These are phyloP conservation scores for Lycodopsis pacificus DNA, from an alignment of 2,797 vertebrate genomes.

Conservation along the genomic window DNA sequence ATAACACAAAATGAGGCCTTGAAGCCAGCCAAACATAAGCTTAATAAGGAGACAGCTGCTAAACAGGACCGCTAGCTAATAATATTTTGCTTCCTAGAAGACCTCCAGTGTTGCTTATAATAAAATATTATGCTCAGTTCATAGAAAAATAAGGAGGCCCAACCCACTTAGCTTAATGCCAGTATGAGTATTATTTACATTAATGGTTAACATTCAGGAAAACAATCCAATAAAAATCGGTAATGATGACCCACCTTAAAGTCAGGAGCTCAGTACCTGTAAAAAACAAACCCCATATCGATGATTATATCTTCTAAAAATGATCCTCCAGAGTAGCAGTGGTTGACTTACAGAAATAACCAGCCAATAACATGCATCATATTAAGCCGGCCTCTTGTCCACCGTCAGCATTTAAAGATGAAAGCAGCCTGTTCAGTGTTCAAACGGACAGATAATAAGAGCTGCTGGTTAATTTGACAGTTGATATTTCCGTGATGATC, in stretches of 20 bases:
- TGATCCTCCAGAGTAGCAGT: constrained; percentile 18
- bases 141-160: constrained; percentile 26
- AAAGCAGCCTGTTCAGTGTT: background rate
- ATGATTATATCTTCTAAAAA: constrained; percentile 34
- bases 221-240: background rate
- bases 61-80: background rate
- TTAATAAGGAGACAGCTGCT: background rate
- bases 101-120: background rate
- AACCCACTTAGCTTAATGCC: background rate
- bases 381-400: background rate
- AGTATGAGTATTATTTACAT: background rate
- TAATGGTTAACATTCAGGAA: background rate
- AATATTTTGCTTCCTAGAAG: background rate
- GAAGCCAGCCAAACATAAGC: background rate
- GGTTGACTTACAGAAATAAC: constrained; percentile 32
- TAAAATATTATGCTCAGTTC: constrained; percentile 1
- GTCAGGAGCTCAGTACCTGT: constrained; percentile 49
- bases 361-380: constrained; percentile 23
- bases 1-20: constrained; percentile 43
- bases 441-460: background rate
- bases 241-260: constrained; percentile 54
- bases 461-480: constrained; percentile 2
- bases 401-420: background rate
- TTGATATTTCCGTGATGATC: constrained; percentile 46
- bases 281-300: constrained; percentile 65